A percentile compares a stretch with the other conserved stretches of the same genome.
Evolutionary conservation across 2,888 invertebrate species (phyloP).

Genomic region (Ochropleura leucogaster): DNA sequence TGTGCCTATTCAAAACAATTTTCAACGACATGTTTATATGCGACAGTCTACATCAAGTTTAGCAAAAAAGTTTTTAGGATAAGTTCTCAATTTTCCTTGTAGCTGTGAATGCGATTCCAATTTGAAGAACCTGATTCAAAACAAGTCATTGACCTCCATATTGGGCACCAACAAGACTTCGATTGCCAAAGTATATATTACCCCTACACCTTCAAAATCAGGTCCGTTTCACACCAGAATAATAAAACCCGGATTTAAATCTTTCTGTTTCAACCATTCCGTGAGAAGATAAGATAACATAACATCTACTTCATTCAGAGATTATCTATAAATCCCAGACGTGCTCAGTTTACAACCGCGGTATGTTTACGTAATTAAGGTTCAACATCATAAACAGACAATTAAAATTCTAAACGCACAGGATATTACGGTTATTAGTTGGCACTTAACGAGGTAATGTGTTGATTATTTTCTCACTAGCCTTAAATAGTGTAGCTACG

Average conservation of each 20-base stretch:
- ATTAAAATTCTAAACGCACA: conserved; percentile 48
- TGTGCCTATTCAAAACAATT: not conserved
- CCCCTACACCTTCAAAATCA: not conserved
- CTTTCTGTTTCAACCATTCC: conserved; percentile 16
- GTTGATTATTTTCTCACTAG: conserved; percentile 30
- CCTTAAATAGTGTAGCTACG: not conserved
- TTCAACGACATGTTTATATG: not conserved
- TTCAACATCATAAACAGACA: conserved; percentile 38
- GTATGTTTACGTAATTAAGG: conserved; percentile 15
- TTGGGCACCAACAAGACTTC: not conserved
- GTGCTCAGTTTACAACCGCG: conserved; percentile 40
- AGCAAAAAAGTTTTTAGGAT: not conserved
- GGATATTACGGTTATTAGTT: conserved; percentile 51
- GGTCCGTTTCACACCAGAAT: conserved; percentile 25
- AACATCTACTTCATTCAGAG: conserved; percentile 30
- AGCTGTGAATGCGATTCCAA: not conserved
- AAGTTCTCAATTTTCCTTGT: not conserved
- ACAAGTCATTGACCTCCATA: not conserved
- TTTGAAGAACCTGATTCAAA: not conserved
- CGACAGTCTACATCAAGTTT: not conserved
- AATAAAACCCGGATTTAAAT: conserved; percentile 13
- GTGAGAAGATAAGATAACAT: conserved; percentile 57
- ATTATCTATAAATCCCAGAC: conserved; percentile 56
- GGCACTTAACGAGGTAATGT: conserved; percentile 48
- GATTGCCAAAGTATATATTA: conserved; percentile 2